These are phyloP conservation scores for Eidolon helvum DNA, from an alignment of 2,113 vertebrate species.

Conservation along the genomic window DNA sequence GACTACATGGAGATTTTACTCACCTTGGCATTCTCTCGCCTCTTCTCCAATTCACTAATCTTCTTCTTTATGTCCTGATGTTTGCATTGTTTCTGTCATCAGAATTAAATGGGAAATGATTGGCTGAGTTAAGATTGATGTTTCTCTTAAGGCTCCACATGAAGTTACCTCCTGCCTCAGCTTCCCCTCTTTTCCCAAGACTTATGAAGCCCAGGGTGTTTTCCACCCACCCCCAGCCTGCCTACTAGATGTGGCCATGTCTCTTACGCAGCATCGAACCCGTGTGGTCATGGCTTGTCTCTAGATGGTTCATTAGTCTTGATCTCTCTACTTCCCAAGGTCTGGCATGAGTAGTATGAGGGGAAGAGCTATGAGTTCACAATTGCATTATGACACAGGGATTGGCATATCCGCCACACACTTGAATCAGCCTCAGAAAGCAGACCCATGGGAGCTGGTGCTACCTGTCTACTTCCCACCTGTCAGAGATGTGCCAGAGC, in stretches of 20 bases:
- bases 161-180: not conserved
- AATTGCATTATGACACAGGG: slow-evolving; percentile 49
- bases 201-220: not conserved
- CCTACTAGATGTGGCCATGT: not conserved
- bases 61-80: accelerated
- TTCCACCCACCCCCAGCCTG: not conserved
- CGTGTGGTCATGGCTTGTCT: not conserved
- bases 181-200: not conserved
- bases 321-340: not conserved
- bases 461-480: not conserved
- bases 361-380: slow-evolving; percentile 2
- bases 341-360: not conserved
- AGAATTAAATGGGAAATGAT: not conserved
- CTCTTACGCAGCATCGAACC: slow-evolving; percentile 15
- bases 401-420: not conserved
- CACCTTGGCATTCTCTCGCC: not conserved
- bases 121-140: not conserved
- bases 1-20: not conserved
- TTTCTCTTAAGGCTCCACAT: not conserved
- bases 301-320: slow-evolving; percentile 30
- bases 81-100: not conserved
- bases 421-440: not conserved
- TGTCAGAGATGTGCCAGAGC: not conserved
- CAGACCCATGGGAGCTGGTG: not conserved
- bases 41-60: accelerated